Evolutionary conservation across 2,888 invertebrate genomes (phyloP), one percentile per base, ranked within the genome.

Genomic region (Leptopilina drosophilae): DNA sequence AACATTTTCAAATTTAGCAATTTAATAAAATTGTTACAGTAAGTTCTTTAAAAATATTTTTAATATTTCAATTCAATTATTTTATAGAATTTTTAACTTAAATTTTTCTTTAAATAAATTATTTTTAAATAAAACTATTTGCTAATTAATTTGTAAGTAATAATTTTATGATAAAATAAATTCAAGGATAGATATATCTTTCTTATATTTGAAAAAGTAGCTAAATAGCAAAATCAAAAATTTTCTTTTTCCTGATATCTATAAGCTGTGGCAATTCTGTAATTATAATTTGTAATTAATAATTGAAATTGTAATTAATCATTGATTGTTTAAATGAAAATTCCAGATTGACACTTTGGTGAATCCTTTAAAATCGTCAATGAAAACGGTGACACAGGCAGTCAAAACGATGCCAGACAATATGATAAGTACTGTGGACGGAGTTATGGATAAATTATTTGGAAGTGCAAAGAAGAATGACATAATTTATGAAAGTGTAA

Each of bases 321-420:
- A 15, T 20, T 67, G 77, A 76, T n/a, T 64, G 0, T 77, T 14
- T 15, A 59, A 49, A 59, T 20, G 0, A 6, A 56, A 67, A 86
- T 87, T 40, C 87, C 7, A 95, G 95, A 93, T 95, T 84, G 95
- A 95, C 88, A 95, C 95, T 26, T 92, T 97, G 65, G 95, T 97
- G 73, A 96, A 96, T 88, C 97, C 98, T 0, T 92, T 98, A 80
- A 95, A 95, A 88, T 95, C 95, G 6, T 97, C 97, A 0, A 96
- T 97, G 93, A 95, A 96, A 87, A 95, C 92, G 33, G 93, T 95
- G 33, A 94, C 95, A 1, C 94, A 94, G 86, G 95, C 96, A 0
- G 95, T 98, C 46, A 96, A 96, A 91, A 95, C 96, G 76, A 96
- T 97, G 94, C 98, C 98, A 0, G 98, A 98, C 89, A 96, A 96